Percentiles rank a stretch among this genome's conserved stretches.
Evolutionary conservation across 1,140 invertebrate genomes (phyloP).

Genomic region (Pinna nobilis): DNA sequence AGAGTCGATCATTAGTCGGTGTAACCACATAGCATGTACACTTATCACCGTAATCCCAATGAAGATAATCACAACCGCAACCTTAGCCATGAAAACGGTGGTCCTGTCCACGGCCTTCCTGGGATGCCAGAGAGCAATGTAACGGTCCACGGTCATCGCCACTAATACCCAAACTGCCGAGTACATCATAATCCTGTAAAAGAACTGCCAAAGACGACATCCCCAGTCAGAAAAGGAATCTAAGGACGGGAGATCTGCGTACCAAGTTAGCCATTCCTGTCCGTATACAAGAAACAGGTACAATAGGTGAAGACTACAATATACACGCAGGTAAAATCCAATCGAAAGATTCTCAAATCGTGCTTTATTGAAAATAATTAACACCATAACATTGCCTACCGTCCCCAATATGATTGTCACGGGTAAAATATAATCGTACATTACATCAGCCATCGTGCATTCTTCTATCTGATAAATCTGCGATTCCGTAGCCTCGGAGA

Average conservation of each 20-base stretch:
- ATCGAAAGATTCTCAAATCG: conserved; percentile 26
- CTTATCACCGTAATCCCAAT: conserved; percentile 27
- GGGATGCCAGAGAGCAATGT: conserved; percentile 54
- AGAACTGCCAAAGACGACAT: conserved; percentile 60
- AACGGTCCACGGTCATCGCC: conserved; percentile 59
- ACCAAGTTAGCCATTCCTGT: background rate
- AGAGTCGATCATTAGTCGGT: conserved; percentile 3
- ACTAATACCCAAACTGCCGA: conserved; percentile 63
- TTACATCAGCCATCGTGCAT: too few species aligned
- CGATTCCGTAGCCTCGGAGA: too few species aligned
- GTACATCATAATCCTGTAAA: conserved; percentile 52
- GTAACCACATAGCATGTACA: conserved; percentile 38
- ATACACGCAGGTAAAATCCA: conserved; percentile 26
- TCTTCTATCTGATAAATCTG: too few species aligned
- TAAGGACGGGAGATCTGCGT: conserved; percentile 14
- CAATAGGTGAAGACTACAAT: conserved; percentile 19
- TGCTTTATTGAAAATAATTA: conserved; percentile 27
- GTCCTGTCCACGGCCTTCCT: conserved; percentile 49
- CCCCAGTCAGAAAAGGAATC: conserved; percentile 46
- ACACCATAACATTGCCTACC: conserved; percentile 10
- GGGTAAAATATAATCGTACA: too few species aligned
- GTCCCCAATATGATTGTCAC: conserved; percentile 22
- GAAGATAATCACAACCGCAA: conserved; percentile 23
- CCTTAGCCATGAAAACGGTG: conserved; percentile 62
- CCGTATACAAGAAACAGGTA: conserved; percentile 22